Conservation (phyloP, 2,888 invertebrate genomes). For the Saturnia japonica region DNA sequence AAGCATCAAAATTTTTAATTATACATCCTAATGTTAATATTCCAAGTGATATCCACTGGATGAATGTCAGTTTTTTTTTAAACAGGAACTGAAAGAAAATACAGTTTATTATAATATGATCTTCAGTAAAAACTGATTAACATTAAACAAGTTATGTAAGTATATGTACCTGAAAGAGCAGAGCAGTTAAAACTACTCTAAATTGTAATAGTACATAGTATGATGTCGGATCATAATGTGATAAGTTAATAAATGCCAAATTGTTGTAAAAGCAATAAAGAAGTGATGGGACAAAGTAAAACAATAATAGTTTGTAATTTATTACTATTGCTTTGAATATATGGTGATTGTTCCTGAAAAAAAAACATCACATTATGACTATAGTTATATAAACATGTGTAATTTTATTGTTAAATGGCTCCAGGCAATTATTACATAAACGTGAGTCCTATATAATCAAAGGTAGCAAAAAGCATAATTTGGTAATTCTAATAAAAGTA, state of each 20-base stretch:
- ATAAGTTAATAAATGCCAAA: constrained; percentile 94
- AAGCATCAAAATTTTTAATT: constrained; percentile 89
- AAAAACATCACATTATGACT: constrained; percentile 30
- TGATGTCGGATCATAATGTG: constrained; percentile 96
- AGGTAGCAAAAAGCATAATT: too few relatives aligned
- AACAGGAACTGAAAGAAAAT: constrained; percentile 87
- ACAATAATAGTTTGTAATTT: constrained; percentile 85
- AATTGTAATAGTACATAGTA: constrained; percentile 95
- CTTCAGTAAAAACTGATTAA: neutral
- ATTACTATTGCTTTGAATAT: constrained; percentile 81
- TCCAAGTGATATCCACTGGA: constrained; percentile 95
- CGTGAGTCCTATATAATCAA: too few relatives aligned
- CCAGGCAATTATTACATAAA: neutral
- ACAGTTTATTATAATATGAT: neutral
- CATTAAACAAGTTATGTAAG: neutral
- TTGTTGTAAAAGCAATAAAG: constrained; percentile 98
- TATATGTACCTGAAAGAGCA: constrained; percentile 91
- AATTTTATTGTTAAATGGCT: neutral
- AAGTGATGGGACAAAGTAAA: constrained; percentile 95
- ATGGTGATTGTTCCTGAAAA: constrained; percentile 83
- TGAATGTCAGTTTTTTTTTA: constrained; percentile 88
- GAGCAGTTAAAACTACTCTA: constrained; percentile 94
- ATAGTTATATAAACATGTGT: neutral
- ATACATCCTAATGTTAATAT: constrained; percentile 94
- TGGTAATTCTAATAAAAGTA: too few relatives aligned